Base-by-base conservation (phyloP, 2,797 vertebrate species). In the Cichlasoma orientale region DNA sequence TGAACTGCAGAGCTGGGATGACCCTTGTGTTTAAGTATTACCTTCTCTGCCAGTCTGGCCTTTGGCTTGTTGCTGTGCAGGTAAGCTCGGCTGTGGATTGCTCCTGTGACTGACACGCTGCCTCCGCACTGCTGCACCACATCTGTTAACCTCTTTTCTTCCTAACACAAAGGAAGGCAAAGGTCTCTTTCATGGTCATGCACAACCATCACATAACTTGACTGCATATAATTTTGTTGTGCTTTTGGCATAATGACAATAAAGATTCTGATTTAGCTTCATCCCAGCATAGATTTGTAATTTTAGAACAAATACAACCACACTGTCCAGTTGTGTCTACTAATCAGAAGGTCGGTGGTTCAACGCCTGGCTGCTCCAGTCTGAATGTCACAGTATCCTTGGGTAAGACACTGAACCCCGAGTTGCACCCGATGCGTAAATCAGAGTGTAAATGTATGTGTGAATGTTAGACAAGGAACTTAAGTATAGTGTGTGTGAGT, bases 61-160 rank as follows among this genome's bases (percentile, higher is more conserved):
- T 95, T 98, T 27, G 97, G 96, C 85, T 96, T 99, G 94, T 93
- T 97, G 95, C 90, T 96, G 78, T 98, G 97, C 14, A 98, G 1
- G 74, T 97, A 98, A 56, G 96, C 97, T 94, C 96, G 96, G 90
- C 97, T 96, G 63, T 96, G 96, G 77, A 99, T 92, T 6, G 93
- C 88, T 27, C 98, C 98, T 72, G 90, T 94, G 59, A 99, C 85
- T 4, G 93, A 95, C 47, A 98, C 84, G 11, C 94, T 96, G 57
- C 97, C 97, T 0, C 94, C 95, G 86, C 97, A 97, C 56, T 79
- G 61, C 82, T 96, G 96, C 38, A 97, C 95, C 1, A 90, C 91
- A 7, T 96, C 96, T 19, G 94, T 93, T 29, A 87, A 90, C 77
- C 94, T 93, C 59, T 74, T 78, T 2, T 92, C 90, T 4, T 88